Evolutionary conservation across 2,113 vertebrate genomes (phyloP), one percentile per base, ranked within the genome.

Genomic region (Sardina pilchardus): DNA sequence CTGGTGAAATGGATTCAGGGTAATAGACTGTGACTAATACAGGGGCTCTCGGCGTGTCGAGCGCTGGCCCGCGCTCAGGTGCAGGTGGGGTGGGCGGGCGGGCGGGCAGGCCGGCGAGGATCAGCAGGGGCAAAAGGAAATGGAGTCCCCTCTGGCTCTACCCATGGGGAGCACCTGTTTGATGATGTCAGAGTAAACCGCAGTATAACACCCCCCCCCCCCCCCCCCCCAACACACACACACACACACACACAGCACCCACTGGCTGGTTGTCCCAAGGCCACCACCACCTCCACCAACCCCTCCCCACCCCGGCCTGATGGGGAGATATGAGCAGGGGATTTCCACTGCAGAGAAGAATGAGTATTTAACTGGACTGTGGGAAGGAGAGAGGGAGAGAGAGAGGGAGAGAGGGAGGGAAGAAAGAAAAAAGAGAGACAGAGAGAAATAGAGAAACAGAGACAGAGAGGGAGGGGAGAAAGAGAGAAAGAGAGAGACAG

Each of bases 241-340:
- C n/a, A n/a, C n/a, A n/a, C n/a, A n/a, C n/a, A n/a, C n/a, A n/a
- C n/a, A n/a, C n/a, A n/a, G n/a, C 26, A 75, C 67, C 30, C 26
- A 67, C 21, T 7, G 5, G 26, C 56, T 59, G 21, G 5, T n/a
- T 75, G 67, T 75, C 67, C 67, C 30, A 75, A 71, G 30, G 67
- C 67, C 30, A 30, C 26, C 67, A n/a, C 26, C 9, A 5, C 24
- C 59, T 19, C 63, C 63, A 6, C 30, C n/a, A 7, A 2, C 67
- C 26, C 67, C 67, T 36, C n/a, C 67, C 10, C 67, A 10, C 10
- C 67, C 30, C 30, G 36, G 67, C 14, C 67, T 75, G 67, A 75
- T 75, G 67, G n/a, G 63, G 67, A 75, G 67, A 75, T 75, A 75
- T 75, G 67, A 75, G 30, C 67, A 10, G 67, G 67, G 67, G 67